Evolutionary conservation across 2,113 vertebrate genomes (phyloP).

Genomic region (Phoenicopterus ruber): DNA sequence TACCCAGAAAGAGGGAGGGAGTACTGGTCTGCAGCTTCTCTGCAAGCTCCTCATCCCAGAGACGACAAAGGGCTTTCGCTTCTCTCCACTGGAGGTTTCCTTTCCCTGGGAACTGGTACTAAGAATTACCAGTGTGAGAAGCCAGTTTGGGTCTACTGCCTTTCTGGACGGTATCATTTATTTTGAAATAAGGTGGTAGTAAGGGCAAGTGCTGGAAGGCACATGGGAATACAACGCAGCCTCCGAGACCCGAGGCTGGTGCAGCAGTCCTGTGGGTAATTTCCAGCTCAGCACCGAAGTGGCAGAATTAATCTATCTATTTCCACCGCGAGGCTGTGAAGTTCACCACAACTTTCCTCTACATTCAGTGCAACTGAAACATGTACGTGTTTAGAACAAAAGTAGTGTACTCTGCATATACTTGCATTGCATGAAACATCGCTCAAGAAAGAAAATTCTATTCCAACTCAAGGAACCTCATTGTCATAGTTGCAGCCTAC

Average conservation of each 20-base stretch:
- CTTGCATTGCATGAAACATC: accelerated
- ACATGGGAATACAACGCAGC: neutral
- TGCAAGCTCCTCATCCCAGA: neutral
- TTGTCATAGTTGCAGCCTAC: neutral
- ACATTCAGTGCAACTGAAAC: neutral
- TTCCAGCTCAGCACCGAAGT: neutral
- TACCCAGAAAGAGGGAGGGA: neutral
- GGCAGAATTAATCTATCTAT: neutral
- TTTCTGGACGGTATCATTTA: neutral
- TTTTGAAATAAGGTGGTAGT: neutral
- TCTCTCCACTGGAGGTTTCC: neutral
- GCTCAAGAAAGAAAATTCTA: neutral
- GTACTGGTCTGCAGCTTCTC: neutral
- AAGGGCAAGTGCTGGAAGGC: neutral
- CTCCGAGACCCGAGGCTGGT: neutral
- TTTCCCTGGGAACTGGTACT: neutral
- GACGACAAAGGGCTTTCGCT: neutral
- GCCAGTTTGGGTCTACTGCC: neutral
- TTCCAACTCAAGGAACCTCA: neutral
- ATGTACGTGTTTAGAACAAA: neutral
- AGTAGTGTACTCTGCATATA: neutral
- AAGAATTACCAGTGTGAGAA: neutral
- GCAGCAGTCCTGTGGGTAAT: neutral
- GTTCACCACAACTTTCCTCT: neutral
- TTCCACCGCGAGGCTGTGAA: neutral